Evolutionary conservation across 2,113 vertebrate genomes (phyloP).

Genomic region (Eudyptes chrysolophus): DNA sequence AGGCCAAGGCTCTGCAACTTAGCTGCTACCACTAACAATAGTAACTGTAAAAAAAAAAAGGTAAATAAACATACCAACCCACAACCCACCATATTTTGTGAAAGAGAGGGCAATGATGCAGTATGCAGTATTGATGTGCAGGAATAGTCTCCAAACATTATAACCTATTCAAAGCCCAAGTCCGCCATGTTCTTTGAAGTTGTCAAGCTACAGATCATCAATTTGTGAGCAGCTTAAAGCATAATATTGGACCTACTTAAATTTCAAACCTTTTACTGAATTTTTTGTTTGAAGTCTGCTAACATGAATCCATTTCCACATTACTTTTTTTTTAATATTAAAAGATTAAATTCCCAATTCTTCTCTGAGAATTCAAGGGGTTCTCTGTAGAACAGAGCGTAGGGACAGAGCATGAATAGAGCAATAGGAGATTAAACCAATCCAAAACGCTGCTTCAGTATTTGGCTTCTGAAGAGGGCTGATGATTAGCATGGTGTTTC

Average conservation of each 20-base stretch:
- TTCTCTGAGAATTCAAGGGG: background rate
- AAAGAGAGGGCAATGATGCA: background rate
- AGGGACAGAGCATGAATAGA: background rate
- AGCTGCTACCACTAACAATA: background rate
- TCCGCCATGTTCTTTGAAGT: background rate
- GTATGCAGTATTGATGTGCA: background rate
- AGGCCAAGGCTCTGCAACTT: background rate
- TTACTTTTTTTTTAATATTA: background rate
- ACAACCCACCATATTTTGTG: background rate
- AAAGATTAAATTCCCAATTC: background rate
- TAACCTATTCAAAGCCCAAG: background rate
- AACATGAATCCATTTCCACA: background rate
- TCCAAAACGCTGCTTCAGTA: background rate
- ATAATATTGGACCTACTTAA: background rate
- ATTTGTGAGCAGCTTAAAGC: background rate
- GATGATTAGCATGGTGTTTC: background rate
- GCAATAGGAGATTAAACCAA: background rate
- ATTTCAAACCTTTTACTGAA: background rate
- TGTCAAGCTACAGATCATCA: background rate
- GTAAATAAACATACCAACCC: background rate
- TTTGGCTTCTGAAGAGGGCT: background rate
- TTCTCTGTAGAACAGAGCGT: background rate
- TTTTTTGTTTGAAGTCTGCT: background rate
- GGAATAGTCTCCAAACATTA: background rate
- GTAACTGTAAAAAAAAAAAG: background rate